Evolutionary conservation across 2,888 invertebrate species (phyloP), one percentile per base, ranked within the genome.

Genomic region (Scelioninae gen. 1): DNA sequence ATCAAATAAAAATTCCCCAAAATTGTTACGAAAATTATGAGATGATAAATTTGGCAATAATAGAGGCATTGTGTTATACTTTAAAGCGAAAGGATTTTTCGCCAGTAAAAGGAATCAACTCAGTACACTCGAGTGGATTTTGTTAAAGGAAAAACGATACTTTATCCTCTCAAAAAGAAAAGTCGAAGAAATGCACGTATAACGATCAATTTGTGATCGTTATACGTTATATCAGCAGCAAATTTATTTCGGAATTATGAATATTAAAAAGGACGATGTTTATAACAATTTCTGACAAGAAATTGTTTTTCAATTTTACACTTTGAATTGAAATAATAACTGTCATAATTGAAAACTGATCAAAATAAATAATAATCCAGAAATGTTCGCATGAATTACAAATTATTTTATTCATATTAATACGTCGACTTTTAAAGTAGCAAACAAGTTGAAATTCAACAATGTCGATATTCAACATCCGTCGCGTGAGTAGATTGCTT

Each of bases 111-210:
- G 43, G 80, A 63, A 80, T 80, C 56, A 80, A 47, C 32, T 55
- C 23, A 11, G 55, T 68, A 68, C 74, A 74, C 80, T 80, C 45
- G 62, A 74, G 53, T 80, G 74, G 43, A 68, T 80, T 80, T 74
- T 74, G 74, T 80, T 74, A 68, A 81, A 81, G 32, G 58, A 13
- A 51, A 68, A 53, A 55, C 80, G 74, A 62, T 80, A 80, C 74
- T 80, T 80, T 60, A 79, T 60, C 65, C 15, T 32, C 9, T 32
- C 9, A 49, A 66, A 72, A 78, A 49, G 56, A 63, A 31, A 72
- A 68, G 40, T 68, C 31, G 29, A 34, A 56, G 51, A 32, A 68
- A 68, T 29, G 32, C 10, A 10, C 0, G 23, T n/a, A 43, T 15
- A 29, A 16, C 47, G 49, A 58, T 47, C 31, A 47, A 58, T 51